Percentiles rank a stretch among this genome's conserved stretches.
These are phyloP conservation scores for Halictus ligatus DNA, from an alignment of 2,888 invertebrate species.

Conservation along the genomic window DNA sequence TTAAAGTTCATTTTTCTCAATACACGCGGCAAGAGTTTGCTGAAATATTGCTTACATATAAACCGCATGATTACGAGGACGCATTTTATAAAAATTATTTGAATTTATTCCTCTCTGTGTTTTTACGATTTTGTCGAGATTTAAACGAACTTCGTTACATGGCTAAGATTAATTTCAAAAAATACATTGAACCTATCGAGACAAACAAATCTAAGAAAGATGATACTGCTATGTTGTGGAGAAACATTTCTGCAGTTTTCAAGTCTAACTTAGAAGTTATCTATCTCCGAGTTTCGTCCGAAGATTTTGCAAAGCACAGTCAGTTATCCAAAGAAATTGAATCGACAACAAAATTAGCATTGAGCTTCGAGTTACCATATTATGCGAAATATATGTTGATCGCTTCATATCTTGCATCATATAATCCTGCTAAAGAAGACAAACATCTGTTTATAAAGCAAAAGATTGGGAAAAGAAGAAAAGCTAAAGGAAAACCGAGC, in stretches of 20 bases:
- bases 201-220: slow-evolving; percentile 87
- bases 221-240: slow-evolving; percentile 91
- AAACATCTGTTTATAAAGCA: slow-evolving; percentile 94
- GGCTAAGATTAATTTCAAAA: slow-evolving; percentile 90
- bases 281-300: slow-evolving; percentile 88
- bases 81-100: slow-evolving; percentile 92
- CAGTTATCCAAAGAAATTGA: slow-evolving; percentile 78
- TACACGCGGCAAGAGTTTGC: slow-evolving; percentile 90
- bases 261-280: slow-evolving; percentile 91
- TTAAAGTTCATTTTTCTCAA: slow-evolving; percentile 91
- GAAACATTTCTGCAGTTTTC: slow-evolving; percentile 91
- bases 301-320: slow-evolving; percentile 74
- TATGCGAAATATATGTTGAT: slow-evolving; percentile 96
- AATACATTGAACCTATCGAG: slow-evolving; percentile 92
- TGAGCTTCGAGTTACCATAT: slow-evolving; percentile 92
- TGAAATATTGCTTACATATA: slow-evolving; percentile 84
- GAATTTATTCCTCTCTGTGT: slow-evolving; percentile 93
- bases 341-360: slow-evolving; percentile 79
- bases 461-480: slow-evolving; percentile 90
- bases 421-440: slow-evolving; percentile 95
- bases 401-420: slow-evolving; percentile 96
- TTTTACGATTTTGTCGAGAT: slow-evolving; percentile 93
- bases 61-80: slow-evolving; percentile 81
- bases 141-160: slow-evolving; percentile 93
- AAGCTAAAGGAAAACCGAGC: slow-evolving; percentile 84